Percentiles rank a stretch among this genome's conserved stretches.
These are phyloP conservation scores for Stenotaenia linearis DNA, from an alignment of 2,888 invertebrate genomes.

Conservation along the genomic window DNA sequence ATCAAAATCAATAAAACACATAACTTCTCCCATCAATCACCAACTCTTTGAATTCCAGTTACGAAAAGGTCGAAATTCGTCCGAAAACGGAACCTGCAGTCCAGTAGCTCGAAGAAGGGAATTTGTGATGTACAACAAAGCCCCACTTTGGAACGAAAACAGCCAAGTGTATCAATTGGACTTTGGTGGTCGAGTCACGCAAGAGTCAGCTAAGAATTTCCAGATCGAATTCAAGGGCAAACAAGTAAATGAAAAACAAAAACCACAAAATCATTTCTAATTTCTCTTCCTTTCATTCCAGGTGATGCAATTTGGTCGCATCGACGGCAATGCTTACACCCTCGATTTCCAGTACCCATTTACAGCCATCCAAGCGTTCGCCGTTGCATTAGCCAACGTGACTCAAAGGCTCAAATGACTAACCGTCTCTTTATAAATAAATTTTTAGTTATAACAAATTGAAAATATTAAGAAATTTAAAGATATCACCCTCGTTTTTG, in stretches of 20 bases:
- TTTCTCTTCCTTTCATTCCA: too few species aligned
- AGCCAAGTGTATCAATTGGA: slow-evolving; percentile 98
- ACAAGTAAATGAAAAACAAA: slow-evolving; percentile 80
- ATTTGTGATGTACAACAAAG: slow-evolving; percentile 95
- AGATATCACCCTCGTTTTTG: background rate
- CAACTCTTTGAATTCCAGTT: slow-evolving; percentile 54
- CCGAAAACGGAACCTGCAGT: slow-evolving; percentile 39
- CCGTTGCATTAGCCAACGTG: slow-evolving; percentile 93
- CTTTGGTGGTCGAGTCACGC: slow-evolving; percentile 97
- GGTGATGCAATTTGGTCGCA: slow-evolving; percentile 99
- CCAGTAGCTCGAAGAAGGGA: slow-evolving; percentile 56
- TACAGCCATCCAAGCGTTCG: slow-evolving; percentile 96
- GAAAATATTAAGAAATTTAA: background rate
- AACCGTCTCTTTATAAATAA: slow-evolving; percentile 21
- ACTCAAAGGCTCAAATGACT: slow-evolving; percentile 83
- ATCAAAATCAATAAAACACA: too few species aligned
- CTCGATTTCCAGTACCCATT: slow-evolving; percentile 98
- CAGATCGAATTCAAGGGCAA: slow-evolving; percentile 95
- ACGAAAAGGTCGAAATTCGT: slow-evolving; percentile 59
- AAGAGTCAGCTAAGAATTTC: slow-evolving; percentile 99
- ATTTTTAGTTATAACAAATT: background rate
- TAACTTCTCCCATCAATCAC: too few species aligned
- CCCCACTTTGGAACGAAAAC: slow-evolving; percentile 97
- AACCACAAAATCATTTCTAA: too few species aligned
- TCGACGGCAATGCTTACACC: slow-evolving; percentile 97